These are phyloP conservation scores for Phoenoteleia sp. DNA, from an alignment of 2,888 invertebrate species.

Conservation along the genomic window DNA sequence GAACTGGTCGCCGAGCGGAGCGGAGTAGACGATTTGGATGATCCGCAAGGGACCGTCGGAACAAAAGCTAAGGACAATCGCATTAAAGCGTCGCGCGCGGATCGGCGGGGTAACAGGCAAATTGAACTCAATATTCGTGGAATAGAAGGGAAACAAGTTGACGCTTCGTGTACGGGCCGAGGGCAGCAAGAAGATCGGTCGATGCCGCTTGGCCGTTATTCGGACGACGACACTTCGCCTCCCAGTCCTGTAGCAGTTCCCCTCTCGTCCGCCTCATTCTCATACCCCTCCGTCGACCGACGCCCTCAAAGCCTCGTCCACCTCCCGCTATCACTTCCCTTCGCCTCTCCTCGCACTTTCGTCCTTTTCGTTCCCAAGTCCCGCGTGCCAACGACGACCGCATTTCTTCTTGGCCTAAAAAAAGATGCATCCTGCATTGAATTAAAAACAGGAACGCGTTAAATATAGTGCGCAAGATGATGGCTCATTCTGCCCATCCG, in stretches of 20 bases:
- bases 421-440: constrained; percentile 47
- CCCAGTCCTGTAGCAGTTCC: constrained; percentile 81
- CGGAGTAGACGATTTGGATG: constrained; percentile 69
- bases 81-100: constrained; percentile 79
- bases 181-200: constrained; percentile 86
- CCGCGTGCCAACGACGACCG: constrained; percentile 78
- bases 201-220: constrained; percentile 87
- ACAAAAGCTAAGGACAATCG: constrained; percentile 82
- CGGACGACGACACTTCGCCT: constrained; percentile 87
- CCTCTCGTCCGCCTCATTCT: constrained; percentile 64
- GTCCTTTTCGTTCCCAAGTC: constrained; percentile 78
- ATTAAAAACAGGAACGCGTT: constrained; percentile 61
- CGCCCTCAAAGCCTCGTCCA: constrained; percentile 72
- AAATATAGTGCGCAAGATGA: constrained; percentile 47
- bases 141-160: constrained; percentile 86
- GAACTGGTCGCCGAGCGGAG: constrained; percentile 51
- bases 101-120: constrained; percentile 81
- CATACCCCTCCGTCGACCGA: constrained; percentile 73
- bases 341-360: constrained; percentile 72
- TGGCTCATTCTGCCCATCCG: constrained; percentile 42
- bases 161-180: constrained; percentile 83
- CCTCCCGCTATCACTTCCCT: constrained; percentile 72
- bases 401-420: constrained; percentile 75
- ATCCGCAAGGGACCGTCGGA: constrained; percentile 75
- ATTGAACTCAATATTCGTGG: constrained; percentile 85